Conservation (phyloP, 2,113 vertebrate genomes). For the Hemicordylus capensis region DNA sequence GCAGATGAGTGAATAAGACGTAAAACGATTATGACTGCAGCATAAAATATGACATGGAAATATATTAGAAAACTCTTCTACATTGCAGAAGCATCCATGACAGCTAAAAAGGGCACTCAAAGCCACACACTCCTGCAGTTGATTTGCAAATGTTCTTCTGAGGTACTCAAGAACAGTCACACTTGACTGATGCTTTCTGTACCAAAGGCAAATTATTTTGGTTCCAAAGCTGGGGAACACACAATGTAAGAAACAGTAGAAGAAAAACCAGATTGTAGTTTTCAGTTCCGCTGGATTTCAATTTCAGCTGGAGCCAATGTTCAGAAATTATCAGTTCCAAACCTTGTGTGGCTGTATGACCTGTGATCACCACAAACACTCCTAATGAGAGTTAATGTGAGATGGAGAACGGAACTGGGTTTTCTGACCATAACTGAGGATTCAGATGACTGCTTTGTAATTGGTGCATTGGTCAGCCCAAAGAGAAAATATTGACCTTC, state of each 20-base stretch:
- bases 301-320: neutral
- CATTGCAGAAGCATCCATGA: slow-evolving; percentile 9
- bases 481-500: too few species aligned
- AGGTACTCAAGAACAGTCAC: neutral
- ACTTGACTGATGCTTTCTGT: neutral
- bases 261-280: slow-evolving; percentile 17
- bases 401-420: neutral
- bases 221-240: neutral
- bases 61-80: neutral
- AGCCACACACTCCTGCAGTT: neutral
- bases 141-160: neutral
- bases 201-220: neutral
- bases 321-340: neutral
- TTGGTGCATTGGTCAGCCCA: neutral
- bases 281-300: neutral
- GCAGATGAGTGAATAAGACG: slow-evolving; percentile 31
- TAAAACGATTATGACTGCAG: slow-evolving; percentile 31
- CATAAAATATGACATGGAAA: slow-evolving; percentile 39
- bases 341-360: neutral
- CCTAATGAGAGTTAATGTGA: neutral
- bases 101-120: neutral
- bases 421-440: neutral
- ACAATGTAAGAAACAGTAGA: neutral
- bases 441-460: neutral
- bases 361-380: neutral